A percentile compares a stretch with the other conserved stretches of the same genome.
Evolutionary conservation across 2,797 vertebrate species (phyloP).

Genomic region (Natrix natrix): DNA sequence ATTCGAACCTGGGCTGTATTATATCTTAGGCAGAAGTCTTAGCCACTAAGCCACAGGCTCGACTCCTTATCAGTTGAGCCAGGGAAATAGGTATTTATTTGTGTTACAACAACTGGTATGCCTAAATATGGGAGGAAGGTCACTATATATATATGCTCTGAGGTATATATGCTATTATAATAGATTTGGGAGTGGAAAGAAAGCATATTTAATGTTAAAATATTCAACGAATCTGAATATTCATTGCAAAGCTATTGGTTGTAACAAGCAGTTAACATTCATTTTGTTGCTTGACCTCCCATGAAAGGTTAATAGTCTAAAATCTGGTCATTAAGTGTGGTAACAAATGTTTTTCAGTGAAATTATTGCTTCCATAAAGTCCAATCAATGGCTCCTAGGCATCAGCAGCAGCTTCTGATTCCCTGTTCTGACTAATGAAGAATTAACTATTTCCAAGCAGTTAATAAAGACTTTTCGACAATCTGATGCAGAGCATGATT

Average conservation of each 20-base stretch:
- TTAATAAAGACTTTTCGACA: constrained; percentile 72
- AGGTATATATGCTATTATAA: neutral
- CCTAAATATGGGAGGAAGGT: no score
- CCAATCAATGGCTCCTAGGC: constrained; percentile 66
- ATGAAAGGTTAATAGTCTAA: constrained; percentile 68
- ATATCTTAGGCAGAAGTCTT: no score
- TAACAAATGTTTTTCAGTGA: constrained; percentile 70
- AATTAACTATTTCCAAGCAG: constrained; percentile 74
- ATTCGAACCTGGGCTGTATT: no score
- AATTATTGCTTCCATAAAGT: constrained; percentile 70
- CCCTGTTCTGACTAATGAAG: constrained; percentile 66
- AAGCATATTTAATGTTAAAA: constrained; percentile 59
- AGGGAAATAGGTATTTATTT: no score
- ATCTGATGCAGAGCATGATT: constrained; percentile 65
- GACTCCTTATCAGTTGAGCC: no score
- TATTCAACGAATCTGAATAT: constrained; percentile 49
- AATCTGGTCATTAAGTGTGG: constrained; percentile 68
- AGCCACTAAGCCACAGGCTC: no score
- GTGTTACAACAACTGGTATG: no score
- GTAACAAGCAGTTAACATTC: constrained; percentile 63
- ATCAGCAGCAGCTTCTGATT: constrained; percentile 61
- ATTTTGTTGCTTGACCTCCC: constrained; percentile 67
- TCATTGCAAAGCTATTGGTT: constrained; percentile 58
- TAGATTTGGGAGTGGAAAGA: constrained; percentile 43
- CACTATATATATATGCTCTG: no score